Base-by-base conservation (phyloP, 1,140 invertebrate species). In the Drosophila punjabiensis region DNA sequence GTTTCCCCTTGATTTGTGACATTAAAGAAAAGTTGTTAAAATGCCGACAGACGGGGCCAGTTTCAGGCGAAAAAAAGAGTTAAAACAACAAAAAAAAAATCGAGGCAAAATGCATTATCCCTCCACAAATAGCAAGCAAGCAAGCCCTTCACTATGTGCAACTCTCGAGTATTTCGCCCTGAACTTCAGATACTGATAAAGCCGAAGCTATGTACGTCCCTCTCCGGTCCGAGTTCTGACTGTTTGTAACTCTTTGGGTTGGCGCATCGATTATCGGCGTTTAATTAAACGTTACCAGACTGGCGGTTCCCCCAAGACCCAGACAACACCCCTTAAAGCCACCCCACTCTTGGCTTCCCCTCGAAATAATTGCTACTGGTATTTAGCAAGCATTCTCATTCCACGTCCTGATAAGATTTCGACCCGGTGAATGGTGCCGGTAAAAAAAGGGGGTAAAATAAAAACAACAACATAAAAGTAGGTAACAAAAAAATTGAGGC, bases 1-100 rank as follows among this genome's bases (percentile, higher is more conserved):
- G 83, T 79, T 85, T 85, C 82, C 89, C 86, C 89, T 90, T 86
- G 86, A 89, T 89, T 89, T 90, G 86, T 86, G 83, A 90, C 86
- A 90, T 90, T 91, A 90, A 90, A 90, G 86, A 65, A 80, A 90
- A 86, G 48, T 76, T 79, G 76, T 79, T 68, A 90, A 90, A 90
- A 82, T 11, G 76, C 86, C 86, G 86, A 76, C 85, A 71, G 20
- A 68, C 52, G 53, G 30, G 47, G 16, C 48, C 47, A 74, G 62
- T 24, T 16, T 55, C 10, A 8, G 30, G 24, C n/a, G 5, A 41
- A 58, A 58, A 16, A n/a, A 6, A 18, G n/a, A n/a, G n/a, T n/a
- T n/a, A n/a, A 8, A 20, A 16, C 0, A 20, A 13, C 1, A 18
- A 6, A 2, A 5, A 10, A 10, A 58, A 58, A 39, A 58, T 58